A percentile compares a stretch with the other conserved stretches of the same genome.
Conservation (phyloP, 2,888 invertebrate species). For the Sinohyriopsis cumingii region DNA sequence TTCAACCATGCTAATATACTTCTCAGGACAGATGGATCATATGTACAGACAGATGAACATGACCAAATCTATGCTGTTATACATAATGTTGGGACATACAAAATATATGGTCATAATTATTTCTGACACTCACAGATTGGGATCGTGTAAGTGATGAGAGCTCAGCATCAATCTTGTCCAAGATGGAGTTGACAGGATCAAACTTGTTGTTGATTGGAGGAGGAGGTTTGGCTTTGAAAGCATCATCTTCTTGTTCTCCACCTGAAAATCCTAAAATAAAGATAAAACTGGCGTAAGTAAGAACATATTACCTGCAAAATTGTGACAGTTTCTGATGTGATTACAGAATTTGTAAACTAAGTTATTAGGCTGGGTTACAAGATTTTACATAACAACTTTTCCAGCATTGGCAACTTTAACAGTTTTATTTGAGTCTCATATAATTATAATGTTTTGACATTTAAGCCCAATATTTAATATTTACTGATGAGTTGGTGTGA, state of each 20-base stretch:
- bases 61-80: no score
- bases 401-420: no score
- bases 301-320: not conserved
- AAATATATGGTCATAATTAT: not conserved
- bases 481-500: no score
- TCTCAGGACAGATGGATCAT: not conserved
- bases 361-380: no score
- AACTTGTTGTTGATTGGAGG: slow-evolving; percentile 16
- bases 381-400: no score
- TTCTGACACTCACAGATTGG: slow-evolving; percentile 30
- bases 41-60: no score
- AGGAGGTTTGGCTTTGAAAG: not conserved
- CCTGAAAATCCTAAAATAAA: slow-evolving; percentile 40
- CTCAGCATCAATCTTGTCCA: slow-evolving; percentile 64
- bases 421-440: no score
- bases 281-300: slow-evolving; percentile 4
- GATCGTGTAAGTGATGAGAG: slow-evolving; percentile 47
- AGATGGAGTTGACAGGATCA: slow-evolving; percentile 54
- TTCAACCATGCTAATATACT: no score
- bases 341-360: no score
- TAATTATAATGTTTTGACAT: no score
- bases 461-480: no score
- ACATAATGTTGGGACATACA: not conserved
- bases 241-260: slow-evolving; percentile 28
- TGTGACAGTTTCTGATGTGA: not conserved